Conservation (phyloP, 2,797 vertebrate species). For the Toxotes lorentzi region DNA sequence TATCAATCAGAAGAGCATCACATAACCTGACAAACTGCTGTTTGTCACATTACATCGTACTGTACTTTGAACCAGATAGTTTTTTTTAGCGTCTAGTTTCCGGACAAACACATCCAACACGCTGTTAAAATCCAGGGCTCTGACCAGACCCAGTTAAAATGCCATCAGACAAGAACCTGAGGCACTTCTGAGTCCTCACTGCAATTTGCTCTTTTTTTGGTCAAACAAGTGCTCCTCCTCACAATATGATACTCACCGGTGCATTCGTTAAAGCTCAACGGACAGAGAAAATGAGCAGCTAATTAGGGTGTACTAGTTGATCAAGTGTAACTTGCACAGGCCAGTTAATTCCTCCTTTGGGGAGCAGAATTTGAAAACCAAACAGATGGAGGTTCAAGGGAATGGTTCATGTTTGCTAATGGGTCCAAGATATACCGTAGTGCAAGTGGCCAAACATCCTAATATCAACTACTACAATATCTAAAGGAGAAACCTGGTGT, state of each 20-base stretch:
- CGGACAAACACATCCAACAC: neutral
- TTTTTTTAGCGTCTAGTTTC: neutral
- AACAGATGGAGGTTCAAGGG: neutral
- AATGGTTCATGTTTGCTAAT: neutral
- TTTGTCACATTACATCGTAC: neutral
- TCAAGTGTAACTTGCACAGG: constrained; percentile 27
- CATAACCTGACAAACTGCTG: neutral
- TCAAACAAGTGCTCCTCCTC: constrained; percentile 8
- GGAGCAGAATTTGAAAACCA: constrained; percentile 4
- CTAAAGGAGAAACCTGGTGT: neutral
- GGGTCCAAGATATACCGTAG: neutral
- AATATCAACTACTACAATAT: constrained; percentile 1
- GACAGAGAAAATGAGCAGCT: constrained; percentile 8
- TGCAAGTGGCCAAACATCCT: neutral
- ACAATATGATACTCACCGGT: constrained; percentile 10
- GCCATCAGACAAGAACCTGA: constrained; percentile 14
- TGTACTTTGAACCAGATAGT: neutral
- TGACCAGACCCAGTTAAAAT: constrained; percentile 31
- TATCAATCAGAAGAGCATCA: neutral
- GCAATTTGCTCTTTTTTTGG: constrained; percentile 26
- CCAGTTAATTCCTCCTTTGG: neutral
- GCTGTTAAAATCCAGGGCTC: constrained; percentile 4
- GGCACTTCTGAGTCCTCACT: constrained; percentile 28
- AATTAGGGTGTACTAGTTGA: constrained; percentile 18
- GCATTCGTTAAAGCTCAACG: neutral